Conservation (phyloP, 1,140 invertebrate species). For the Lucilia sericata region DNA sequence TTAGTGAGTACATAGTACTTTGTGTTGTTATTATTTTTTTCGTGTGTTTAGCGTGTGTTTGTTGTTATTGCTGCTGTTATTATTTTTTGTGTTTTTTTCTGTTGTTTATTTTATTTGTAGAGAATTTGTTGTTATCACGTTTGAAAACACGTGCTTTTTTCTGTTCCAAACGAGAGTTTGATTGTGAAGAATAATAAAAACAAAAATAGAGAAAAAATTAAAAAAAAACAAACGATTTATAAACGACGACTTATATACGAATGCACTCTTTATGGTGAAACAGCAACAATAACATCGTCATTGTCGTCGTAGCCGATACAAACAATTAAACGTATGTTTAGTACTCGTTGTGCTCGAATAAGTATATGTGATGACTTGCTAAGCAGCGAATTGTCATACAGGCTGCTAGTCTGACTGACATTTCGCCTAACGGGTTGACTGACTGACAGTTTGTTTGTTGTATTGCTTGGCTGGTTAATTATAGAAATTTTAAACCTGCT, state of each 20-base stretch:
- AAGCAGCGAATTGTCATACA: no score
- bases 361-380: no score
- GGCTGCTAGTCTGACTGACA: no score
- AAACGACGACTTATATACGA: background rate
- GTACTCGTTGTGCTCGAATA: no score
- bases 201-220: background rate
- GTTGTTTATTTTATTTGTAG: conserved; percentile 49
- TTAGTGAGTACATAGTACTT: conserved; percentile 13
- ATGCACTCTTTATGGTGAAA: background rate
- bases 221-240: conserved; percentile 2
- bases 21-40: background rate
- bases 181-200: conserved; percentile 44
- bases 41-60: conserved; percentile 10
- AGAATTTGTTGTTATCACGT: conserved; percentile 63
- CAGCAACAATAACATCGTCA: background rate
- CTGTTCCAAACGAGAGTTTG: conserved; percentile 37
- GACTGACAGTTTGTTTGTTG: no score
- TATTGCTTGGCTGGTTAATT: no score
- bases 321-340: no score
- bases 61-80: conserved; percentile 49
- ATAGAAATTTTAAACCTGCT: no score
- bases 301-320: background rate
- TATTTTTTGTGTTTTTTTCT: background rate
- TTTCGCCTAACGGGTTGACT: no score
- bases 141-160: conserved; percentile 63